phyloP scores from a whole-genome alignment of 2,797 vertebrate genomes.

The Pseudopleuronectes americanus region DNA sequence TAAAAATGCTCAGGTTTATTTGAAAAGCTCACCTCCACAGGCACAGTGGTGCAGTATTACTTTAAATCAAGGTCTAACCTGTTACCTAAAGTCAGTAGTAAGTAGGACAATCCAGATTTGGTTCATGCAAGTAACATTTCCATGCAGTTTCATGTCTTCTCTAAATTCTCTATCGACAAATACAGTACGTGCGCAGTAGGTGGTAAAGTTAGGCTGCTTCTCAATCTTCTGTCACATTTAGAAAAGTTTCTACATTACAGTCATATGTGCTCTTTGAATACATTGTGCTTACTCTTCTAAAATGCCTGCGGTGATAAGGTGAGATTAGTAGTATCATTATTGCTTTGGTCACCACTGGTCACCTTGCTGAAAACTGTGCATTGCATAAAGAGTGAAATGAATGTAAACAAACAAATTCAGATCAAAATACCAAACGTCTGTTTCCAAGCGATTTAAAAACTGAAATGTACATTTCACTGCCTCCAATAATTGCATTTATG shows the following conservation, averaged over 20 bases:
- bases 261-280: constrained; percentile 52
- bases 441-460: constrained; percentile 47
- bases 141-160: constrained; percentile 62
- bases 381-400: constrained; percentile 66
- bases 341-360: constrained; percentile 63
- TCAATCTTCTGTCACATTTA: constrained; percentile 31
- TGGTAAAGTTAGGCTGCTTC: constrained; percentile 26
- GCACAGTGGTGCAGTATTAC: constrained; percentile 67
- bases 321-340: constrained; percentile 64
- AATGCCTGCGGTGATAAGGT: constrained; percentile 40
- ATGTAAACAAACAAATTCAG: constrained; percentile 69
- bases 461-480: constrained; percentile 39
- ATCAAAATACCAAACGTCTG: constrained; percentile 41
- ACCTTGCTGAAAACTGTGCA: constrained; percentile 24
- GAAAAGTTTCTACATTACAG: constrained; percentile 32
- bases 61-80: constrained; percentile 35
- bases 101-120: constrained; percentile 46
- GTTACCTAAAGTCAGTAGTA: constrained; percentile 16
- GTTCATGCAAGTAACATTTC: constrained; percentile 61
- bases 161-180: constrained; percentile 54
- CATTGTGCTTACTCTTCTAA: constrained; percentile 64
- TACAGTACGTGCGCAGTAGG: constrained; percentile 26
- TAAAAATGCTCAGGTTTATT: constrained; percentile 64
- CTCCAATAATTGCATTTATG: constrained; percentile 56
- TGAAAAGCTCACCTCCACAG: constrained; percentile 65